A percentile compares a stretch with the other conserved stretches of the same genome.
Evolutionary conservation across 2,113 vertebrate species (phyloP).

Genomic region (Sorex araneus): DNA sequence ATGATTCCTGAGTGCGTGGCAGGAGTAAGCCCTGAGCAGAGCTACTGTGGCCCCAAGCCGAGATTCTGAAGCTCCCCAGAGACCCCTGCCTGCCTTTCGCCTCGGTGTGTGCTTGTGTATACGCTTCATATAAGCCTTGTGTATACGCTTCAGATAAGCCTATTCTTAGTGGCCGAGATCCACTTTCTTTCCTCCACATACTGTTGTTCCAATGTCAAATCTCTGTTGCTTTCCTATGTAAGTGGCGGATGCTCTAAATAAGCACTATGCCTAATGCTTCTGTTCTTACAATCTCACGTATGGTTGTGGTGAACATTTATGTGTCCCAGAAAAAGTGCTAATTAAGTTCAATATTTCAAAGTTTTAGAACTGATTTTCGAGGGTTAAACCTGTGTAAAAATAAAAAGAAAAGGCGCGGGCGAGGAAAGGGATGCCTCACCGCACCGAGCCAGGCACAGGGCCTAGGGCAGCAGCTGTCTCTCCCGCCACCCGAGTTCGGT

Average conservation of each 20-base stretch:
- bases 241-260: conserved; percentile 48
- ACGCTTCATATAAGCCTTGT: conserved; percentile 27
- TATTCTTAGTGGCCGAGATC: conserved; percentile 25
- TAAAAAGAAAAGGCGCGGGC: no score
- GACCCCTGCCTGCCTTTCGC: conserved; percentile 19
- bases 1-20: no score
- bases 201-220: conserved; percentile 45
- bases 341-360: conserved; percentile 67
- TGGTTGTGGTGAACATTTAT: conserved; percentile 60
- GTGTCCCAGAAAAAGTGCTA: conserved; percentile 55
- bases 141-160: no score
- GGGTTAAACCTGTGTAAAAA: no score
- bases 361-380: conserved; percentile 10
- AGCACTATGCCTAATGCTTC: conserved; percentile 42
- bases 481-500: no score
- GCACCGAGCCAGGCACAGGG: no score
- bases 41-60: no score
- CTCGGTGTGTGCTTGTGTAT: not conserved
- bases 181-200: not conserved
- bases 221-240: conserved; percentile 59
- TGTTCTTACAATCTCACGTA: conserved; percentile 41
- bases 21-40: no score
- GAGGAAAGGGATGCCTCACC: no score
- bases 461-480: no score
- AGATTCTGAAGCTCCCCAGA: no score